Evolutionary conservation across 2,113 vertebrate genomes (phyloP), one percentile per base, ranked within the genome.

Genomic region (Polypterus bichir): DNA sequence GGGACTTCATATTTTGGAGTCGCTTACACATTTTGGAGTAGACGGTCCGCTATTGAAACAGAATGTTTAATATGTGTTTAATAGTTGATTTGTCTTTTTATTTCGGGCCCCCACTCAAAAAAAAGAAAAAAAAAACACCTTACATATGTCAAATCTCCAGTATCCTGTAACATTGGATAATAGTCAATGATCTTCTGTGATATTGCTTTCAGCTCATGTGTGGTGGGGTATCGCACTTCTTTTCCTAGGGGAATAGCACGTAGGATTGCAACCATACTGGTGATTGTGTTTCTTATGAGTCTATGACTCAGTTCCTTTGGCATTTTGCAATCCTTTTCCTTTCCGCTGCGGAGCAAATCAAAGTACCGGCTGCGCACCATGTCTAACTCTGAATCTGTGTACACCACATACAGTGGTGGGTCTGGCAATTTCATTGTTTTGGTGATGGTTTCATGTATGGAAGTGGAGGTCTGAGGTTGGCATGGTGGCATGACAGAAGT

Each of bases 261-360:
- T 44, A 66, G 44, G 48, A 63, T 69, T 49, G 61, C 58, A 48
- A 63, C 49, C 63, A 59, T 62, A 61, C 64, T 69, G 49, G 61
- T 64, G 48, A 69, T 44, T 3, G 58, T 69, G 68, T 66, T 69
- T 9, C 68, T 69, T 46, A 64, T 44, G 47, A 69, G 64, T 46
- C 60, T 59, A 60, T 55, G 49, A 52, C 55, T 49, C 46, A 68
- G 60, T 57, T 68, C 60, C 46, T 68, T 68, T 5, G 59, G 61
- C 59, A 62, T 68, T 11, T 47, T 47, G 47, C 49, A 65, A 6
- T 54, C 10, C 27, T 49, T 49, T 47, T 65, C 63, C 58, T 52
- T 59, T 7, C 56, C 60, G 59, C 11, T 54, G 46, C 6, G 10
- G 4, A 46, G 47, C 60, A 58, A 57, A 44, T 61, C 64, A 66